Base-by-base conservation (phyloP, 64 coral and sea anemone genomes). In the Pachyseris speciosa region DNA sequence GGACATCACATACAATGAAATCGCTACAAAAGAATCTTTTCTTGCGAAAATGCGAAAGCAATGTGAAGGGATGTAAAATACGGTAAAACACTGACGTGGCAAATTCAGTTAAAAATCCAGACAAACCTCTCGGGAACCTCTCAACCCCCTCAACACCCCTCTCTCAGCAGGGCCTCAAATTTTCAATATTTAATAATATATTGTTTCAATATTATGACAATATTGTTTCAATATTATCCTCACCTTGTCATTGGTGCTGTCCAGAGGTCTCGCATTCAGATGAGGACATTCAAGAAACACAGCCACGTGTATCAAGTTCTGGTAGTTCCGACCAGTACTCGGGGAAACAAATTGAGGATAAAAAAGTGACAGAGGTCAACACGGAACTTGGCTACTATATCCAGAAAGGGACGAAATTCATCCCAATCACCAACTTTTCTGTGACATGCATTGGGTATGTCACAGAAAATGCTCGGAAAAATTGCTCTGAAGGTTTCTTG, bases 371-470 rank as follows among this genome's bases (percentile, higher is more conserved):
- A 5, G 37, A 47, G 8, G 6, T 44, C 2, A 75, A 75, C 5
- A 37, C 33, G 7, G 72, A 75, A 44, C 38, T 75, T n/a, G 72
- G 72, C 8, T 75, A 75, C 37, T 75, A 40, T 5, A 36, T 75
- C 29, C 38, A 75, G 22, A 75, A 34, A 40, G 72, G 72, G 41
- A 75, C 24, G 30, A 22, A 75, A 36, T 75, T 75, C 12, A 37
- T 75, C 33, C 72, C 72, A 12, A 24, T 75, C 33, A 75, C 41
- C 16, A 75, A 75, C 36, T 75, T 75, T 75, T 75, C 72, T 25
- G 39, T 44, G 2, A 39, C 2, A 27, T 75, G 72, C 34, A 44
- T 37, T 17, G 72, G 72, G 16, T 75, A 38, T 28, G 72, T 75
- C 2, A 39, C 47, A 3, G 39, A 75, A 43, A 75, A 49, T 11